These are phyloP conservation scores for Dynastes grantii DNA, from an alignment of 2,888 invertebrate species.

Conservation along the genomic window DNA sequence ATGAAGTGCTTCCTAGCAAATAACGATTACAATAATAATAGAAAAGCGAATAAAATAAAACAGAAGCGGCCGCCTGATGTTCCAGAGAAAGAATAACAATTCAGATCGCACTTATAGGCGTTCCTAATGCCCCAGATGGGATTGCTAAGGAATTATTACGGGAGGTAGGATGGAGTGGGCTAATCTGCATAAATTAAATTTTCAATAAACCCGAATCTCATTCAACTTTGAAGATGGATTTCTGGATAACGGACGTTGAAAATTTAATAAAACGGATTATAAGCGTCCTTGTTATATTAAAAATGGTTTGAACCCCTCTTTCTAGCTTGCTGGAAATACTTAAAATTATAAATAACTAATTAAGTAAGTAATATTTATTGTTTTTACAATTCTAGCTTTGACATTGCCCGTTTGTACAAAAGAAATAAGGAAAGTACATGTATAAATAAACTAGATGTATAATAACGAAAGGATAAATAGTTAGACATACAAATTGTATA, in stretches of 20 bases:
- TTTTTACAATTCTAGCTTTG: too few species aligned
- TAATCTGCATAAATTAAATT: conserved; percentile 7
- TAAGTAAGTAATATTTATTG: too few species aligned
- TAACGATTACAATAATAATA: conserved; percentile 47
- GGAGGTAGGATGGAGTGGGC: neutral
- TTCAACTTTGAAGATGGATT: neutral
- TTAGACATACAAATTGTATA: too few species aligned
- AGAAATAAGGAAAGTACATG: too few species aligned
- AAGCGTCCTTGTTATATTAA: too few species aligned
- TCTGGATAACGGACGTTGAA: neutral
- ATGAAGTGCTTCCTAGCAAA: conserved; percentile 40
- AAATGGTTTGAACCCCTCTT: too few species aligned
- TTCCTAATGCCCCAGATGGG: neutral
- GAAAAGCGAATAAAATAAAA: conserved; percentile 41
- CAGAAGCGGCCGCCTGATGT: conserved; percentile 20
- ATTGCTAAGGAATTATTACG: conserved; percentile 1
- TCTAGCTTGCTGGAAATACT: too few species aligned
- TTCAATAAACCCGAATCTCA: neutral
- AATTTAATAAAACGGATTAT: neutral
- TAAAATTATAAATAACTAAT: too few species aligned
- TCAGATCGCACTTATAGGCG: neutral
- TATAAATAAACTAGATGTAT: too few species aligned
- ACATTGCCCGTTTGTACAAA: too few species aligned
- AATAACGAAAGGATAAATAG: too few species aligned
- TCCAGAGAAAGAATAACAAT: conserved; percentile 16